phyloP scores from a whole-genome alignment of 2,113 vertebrate genomes.

The Daphoenositta chrysoptera region DNA sequence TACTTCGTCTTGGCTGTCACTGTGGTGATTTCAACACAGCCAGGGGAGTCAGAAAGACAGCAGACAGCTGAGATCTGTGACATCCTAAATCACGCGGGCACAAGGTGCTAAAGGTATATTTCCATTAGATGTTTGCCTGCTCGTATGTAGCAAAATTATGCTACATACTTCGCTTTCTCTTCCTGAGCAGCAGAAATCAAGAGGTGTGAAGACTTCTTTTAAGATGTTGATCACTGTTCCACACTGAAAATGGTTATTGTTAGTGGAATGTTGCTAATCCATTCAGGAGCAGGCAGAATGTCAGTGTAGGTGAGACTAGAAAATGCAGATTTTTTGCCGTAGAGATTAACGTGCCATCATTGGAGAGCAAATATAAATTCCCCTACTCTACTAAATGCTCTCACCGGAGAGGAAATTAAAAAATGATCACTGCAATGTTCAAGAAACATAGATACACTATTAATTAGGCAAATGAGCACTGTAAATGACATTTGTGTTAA shows the following conservation, averaged over 20 bases:
- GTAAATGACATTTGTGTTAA: constrained; percentile 29
- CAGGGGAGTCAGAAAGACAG: constrained; percentile 20
- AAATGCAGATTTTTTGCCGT: not conserved
- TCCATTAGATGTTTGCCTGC: not conserved
- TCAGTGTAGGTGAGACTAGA: not conserved
- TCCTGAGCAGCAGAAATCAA: not conserved
- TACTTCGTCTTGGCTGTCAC: constrained; percentile 56
- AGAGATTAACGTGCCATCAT: not conserved
- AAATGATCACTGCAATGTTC: not conserved
- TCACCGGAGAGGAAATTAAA: constrained; percentile 24
- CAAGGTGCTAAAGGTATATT: not conserved
- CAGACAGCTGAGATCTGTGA: constrained; percentile 19
- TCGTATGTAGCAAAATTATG: not conserved
- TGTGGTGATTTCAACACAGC: constrained; percentile 37
- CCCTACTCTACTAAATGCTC: not conserved
- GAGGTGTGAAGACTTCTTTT: not conserved
- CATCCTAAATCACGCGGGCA: not conserved
- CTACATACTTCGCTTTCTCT: not conserved
- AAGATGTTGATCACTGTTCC: not conserved
- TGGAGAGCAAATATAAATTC: constrained; percentile 3
- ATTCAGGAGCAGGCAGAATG: constrained; percentile 3
- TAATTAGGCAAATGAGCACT: constrained; percentile 25
- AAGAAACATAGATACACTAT: constrained; percentile 35
- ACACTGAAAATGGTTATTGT: not conserved
- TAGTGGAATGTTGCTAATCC: not conserved